Evolutionary conservation across 2,888 invertebrate genomes (phyloP), one percentile per base, ranked within the genome.

Genomic region (Drepana falcataria): DNA sequence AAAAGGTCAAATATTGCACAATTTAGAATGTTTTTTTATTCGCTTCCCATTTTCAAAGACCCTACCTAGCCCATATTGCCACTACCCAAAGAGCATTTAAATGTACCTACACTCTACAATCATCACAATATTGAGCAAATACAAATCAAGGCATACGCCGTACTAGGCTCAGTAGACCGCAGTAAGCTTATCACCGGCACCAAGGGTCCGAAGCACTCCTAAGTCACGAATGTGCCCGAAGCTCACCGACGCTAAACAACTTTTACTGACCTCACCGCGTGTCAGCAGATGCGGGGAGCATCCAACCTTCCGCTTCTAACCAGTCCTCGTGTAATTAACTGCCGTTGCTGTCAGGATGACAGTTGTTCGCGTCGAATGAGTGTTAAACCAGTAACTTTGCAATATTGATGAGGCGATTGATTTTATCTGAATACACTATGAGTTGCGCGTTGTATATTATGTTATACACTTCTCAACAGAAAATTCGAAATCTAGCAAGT

Each of bases 241-340:
- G 62, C 55, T 55, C 55, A 56, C 53, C 63, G 61, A 61, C 58
- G 55, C 59, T 57, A 69, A 68, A 69, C 71, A 73, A 75, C 75
- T 75, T 75, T 75, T 75, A 75, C 75, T 64, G 68, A 63, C 71
- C 73, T 61, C 59, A 41, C 52, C 84, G 83, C 85, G 80, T 78
- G 83, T 85, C 85, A 83, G 73, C 79, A 71, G 76, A 75, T 79
- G 76, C 75, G 77, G 7, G 44, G 44, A 44, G 44, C 44, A 44
- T 44, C 44, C 44, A 44, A 44, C 44, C 9, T 44, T 44, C 9
- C 44, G 44, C 44, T 44, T 9, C 9, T 44, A 44, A 44, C 44
- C 44, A 44, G 9, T 44, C 44, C 9, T 44, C 44, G 3, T 44
- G 44, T 44, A 44, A 44, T 44, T 44, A 44, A 9, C 44, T 44